Evolutionary conservation across 1,140 invertebrate species (phyloP), one percentile per base, ranked within the genome.

Genomic region (Bombus superbus): DNA sequence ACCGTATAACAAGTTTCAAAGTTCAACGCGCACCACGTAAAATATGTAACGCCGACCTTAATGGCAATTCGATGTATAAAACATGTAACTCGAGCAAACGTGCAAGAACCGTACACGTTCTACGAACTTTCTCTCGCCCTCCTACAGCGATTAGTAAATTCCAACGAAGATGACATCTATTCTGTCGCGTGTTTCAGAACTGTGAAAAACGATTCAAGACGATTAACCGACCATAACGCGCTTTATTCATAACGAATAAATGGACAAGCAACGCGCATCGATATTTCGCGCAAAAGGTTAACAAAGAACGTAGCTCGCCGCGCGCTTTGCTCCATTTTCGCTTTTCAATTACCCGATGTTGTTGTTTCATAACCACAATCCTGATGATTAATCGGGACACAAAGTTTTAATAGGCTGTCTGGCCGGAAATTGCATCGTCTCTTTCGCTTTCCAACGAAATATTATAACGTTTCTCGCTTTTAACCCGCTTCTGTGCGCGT

Each of bases 371-470:
- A 68, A 73, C 77, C 77, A 42, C 53, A 62, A 79, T 64, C 2
- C 68, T 47, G 32, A n/a, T 80, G 78, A 85, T 80, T 80, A 85
- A 85, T 80, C 66, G 76, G 11, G 47, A 69, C 53, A n/a, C 66
- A 22, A 71, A 84, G 64, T 78, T 77, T 77, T 32, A 79, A 66
- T 75, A n/a, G 72, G 35, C 11, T 35, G 75, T 71, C 75, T 18
- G 28, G 3, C 0, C 22, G 64, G 53, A 64, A 85, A 80, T 85
- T 40, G 32, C 11, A 78, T 78, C 57, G 8, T n/a, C 75, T 15
- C 35, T 32, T 77, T 64, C 28, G 0, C 57, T 28, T 77, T 77
- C 3, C 18, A 40, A 38, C 47, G 38, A n/a, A 22, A 53, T 40
- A 78, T 64, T 78, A 42, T 32, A 64, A 32, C 38, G 75, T 64